Base-by-base conservation (phyloP, 2,888 invertebrate genomes). In the Apotomis capreana region DNA sequence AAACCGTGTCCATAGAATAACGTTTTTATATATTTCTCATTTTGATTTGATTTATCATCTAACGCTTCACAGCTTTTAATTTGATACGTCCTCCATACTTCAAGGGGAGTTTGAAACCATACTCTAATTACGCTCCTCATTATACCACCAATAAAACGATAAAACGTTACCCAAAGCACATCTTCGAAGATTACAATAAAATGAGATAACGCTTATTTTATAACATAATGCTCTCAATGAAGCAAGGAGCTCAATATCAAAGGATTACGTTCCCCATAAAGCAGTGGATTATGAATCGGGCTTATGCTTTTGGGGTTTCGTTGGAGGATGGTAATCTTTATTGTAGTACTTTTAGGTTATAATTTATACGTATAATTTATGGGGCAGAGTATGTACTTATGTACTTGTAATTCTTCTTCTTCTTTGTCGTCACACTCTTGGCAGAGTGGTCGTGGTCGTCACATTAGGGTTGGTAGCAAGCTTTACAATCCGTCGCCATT, bases 241-340 rank as follows among this genome's bases (percentile, higher is more conserved):
- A 64, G 62, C 65, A 57, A 63, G 65, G 73, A 52, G 69, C 62
- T 64, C 69, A 64, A 76, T 75, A 78, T 79, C 76, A 77, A 79
- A 76, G 76, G 76, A 76, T 79, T 79, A 78, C 75, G 74, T 76
- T 73, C 72, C 68, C 65, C 70, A 76, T 78, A 77, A 76, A 76
- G 75, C 61, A 67, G n/a, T 51, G 55, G 67, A 71, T 71, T 67
- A 71, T 46, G 67, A 40, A 62, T 67, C 44, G 26, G 67, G 57
- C 55, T 67, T 61, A 65, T 62, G 57, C 51, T 67, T 57, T 70
- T 51, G 57, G 61, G 65, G 70, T 70, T 63, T 61, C 65, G 40
- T 10, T 51, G 26, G 61, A 61, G 65, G 12, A 59, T 55, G 10
- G 46, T 26, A 55, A 65, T 55, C 44, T 26, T 55, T 3, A n/a